Conservation (phyloP, 2,888 invertebrate genomes). For the Fragum fragum region DNA sequence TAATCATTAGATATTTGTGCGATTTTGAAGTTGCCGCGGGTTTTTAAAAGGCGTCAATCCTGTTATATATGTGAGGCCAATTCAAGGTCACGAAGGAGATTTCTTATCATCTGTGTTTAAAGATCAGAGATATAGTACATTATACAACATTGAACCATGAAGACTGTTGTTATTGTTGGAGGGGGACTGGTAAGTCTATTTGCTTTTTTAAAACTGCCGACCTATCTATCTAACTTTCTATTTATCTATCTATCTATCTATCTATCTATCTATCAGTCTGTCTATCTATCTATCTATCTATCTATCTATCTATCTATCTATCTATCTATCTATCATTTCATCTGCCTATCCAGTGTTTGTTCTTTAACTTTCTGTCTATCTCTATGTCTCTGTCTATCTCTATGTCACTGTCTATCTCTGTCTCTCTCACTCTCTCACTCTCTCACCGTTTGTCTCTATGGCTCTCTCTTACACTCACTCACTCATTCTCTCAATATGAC, state of each 20-base stretch:
- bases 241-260: background rate
- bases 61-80: background rate
- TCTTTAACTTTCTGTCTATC: background rate
- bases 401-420: background rate
- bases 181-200: constrained; percentile 67
- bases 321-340: background rate
- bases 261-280: background rate
- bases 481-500: too few species aligned
- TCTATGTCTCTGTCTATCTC: constrained; percentile 11
- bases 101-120: too few species aligned
- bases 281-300: constrained; percentile 5
- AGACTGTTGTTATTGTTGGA: constrained; percentile 65
- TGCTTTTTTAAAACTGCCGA: background rate
- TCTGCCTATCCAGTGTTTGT: background rate
- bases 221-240: background rate
- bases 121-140: too few species aligned
- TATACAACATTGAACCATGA: constrained; percentile 20
- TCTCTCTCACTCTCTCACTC: constrained; percentile 14
- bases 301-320: background rate
- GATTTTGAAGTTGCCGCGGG: too few species aligned
- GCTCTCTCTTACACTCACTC: background rate
- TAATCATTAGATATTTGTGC: too few species aligned
- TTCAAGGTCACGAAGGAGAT: too few species aligned
- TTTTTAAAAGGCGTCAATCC: too few species aligned
- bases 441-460: background rate